A percentile compares a stretch with the other conserved stretches of the same genome.
Evolutionary conservation across 2,113 vertebrate species (phyloP).

Genomic region (Anhinga rufa): DNA sequence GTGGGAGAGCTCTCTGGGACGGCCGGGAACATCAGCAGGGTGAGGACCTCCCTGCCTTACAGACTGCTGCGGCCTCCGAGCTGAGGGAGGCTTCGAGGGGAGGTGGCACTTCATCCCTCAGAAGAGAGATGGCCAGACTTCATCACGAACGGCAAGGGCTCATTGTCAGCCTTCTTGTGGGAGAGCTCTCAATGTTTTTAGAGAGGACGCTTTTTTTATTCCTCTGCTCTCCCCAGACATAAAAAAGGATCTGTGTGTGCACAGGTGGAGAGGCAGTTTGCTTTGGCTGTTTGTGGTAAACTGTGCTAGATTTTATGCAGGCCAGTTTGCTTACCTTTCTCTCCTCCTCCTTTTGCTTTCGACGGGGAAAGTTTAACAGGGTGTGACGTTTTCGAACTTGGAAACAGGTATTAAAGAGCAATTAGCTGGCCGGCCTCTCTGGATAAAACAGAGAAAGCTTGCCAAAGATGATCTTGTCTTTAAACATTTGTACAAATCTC

Average conservation of each 20-base stretch:
- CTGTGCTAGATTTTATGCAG: not conserved
- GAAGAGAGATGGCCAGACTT: rapidly evolving
- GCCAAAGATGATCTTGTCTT: slow-evolving; percentile 60
- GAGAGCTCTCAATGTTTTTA: not conserved
- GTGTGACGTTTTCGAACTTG: not conserved
- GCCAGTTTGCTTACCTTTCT: not conserved
- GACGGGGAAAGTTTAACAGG: not conserved
- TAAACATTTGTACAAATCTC: slow-evolving; percentile 64
- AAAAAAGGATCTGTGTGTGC: not conserved
- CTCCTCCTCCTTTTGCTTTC: not conserved
- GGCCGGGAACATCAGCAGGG: rapidly evolving
- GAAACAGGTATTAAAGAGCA: slow-evolving; percentile 44
- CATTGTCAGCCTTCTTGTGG: not conserved
- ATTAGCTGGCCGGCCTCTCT: slow-evolving; percentile 24
- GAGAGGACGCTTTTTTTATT: not conserved
- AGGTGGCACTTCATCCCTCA: not conserved
- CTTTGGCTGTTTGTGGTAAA: not conserved
- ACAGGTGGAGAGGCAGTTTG: not conserved
- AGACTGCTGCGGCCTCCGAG: rapidly evolving
- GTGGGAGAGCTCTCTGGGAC: not conserved
- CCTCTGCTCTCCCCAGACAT: not conserved
- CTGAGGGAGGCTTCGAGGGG: too few relatives aligned
- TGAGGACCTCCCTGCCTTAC: not conserved
- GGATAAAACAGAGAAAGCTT: slow-evolving; percentile 34
- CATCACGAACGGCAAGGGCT: rapidly evolving